Conservation (phyloP, 2,797 vertebrate species). For the Knipowitschia caucasica region DNA sequence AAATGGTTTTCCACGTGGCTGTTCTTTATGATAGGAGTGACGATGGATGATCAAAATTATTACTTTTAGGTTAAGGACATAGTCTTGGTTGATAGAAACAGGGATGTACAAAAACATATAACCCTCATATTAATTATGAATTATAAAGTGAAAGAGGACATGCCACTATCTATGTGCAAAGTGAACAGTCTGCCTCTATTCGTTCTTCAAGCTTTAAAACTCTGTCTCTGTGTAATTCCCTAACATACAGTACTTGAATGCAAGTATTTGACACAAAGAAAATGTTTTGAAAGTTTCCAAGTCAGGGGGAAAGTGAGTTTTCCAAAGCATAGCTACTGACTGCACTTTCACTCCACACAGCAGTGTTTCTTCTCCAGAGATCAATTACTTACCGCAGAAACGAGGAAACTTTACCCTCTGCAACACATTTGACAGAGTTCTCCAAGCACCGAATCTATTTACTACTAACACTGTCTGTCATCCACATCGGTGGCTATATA, state of each 20-base stretch:
- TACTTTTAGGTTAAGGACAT: no score
- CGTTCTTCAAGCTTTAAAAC: neutral
- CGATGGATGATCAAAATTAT: conserved; percentile 10
- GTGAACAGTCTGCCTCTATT: no score
- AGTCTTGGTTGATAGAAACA: no score
- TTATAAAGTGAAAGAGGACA: no score
- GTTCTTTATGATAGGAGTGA: conserved; percentile 34
- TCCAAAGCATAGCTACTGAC: neutral
- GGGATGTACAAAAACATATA: no score
- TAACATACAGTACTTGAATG: neutral
- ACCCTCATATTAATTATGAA: no score
- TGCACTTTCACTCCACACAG: neutral
- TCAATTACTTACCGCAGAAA: neutral
- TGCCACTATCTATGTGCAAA: no score
- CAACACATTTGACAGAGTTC: neutral
- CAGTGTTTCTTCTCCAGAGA: conserved; percentile 1
- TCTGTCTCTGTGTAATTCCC: neutral
- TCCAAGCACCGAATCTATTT: neutral
- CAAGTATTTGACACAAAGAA: conserved; percentile 4
- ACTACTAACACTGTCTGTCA: neutral
- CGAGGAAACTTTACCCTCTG: neutral
- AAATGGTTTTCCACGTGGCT: conserved; percentile 42
- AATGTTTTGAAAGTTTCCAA: conserved; percentile 3
- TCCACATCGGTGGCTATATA: neutral
- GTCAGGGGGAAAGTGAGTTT: neutral